Evolutionary conservation across 2,888 invertebrate genomes (phyloP).

Genomic region (Dryobotodes eremita): DNA sequence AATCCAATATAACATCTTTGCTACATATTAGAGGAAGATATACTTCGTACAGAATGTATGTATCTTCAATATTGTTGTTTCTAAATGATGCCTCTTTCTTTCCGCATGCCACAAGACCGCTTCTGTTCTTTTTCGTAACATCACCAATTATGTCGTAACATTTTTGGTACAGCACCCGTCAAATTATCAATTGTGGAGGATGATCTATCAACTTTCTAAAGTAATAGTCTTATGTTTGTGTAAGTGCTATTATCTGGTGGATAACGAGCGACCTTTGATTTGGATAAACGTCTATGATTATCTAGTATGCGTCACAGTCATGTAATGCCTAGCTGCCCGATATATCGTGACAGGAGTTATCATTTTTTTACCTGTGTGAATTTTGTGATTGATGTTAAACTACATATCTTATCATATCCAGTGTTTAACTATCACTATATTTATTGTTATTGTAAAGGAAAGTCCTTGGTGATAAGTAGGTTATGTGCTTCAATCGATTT

Average conservation of each 20-base stretch:
- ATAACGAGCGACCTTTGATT: constrained; percentile 69
- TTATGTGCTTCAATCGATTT: background rate
- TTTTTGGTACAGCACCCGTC: constrained; percentile 58
- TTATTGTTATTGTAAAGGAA: background rate
- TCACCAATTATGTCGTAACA: constrained; percentile 54
- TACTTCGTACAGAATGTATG: background rate
- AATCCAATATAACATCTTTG: background rate
- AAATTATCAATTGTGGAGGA: constrained; percentile 67
- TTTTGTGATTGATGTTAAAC: background rate
- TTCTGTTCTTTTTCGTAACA: constrained; percentile 54
- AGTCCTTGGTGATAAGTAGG: background rate
- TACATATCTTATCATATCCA: constrained; percentile 31
- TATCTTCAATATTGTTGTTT: background rate
- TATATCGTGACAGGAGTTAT: constrained; percentile 13
- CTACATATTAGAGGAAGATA: background rate
- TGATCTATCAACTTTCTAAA: constrained; percentile 67
- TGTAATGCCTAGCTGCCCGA: constrained; percentile 32
- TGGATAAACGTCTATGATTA: constrained; percentile 63
- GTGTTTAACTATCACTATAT: background rate
- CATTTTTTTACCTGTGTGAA: constrained; percentile 20
- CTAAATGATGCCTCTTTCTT: constrained; percentile 5
- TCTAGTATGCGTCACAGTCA: constrained; percentile 53
- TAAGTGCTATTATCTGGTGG: constrained; percentile 58
- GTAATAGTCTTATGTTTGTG: constrained; percentile 60
- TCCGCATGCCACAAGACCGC: constrained; percentile 26